Base-by-base conservation (phyloP, 1,140 invertebrate species). In the Lanistes nyassanus region DNA sequence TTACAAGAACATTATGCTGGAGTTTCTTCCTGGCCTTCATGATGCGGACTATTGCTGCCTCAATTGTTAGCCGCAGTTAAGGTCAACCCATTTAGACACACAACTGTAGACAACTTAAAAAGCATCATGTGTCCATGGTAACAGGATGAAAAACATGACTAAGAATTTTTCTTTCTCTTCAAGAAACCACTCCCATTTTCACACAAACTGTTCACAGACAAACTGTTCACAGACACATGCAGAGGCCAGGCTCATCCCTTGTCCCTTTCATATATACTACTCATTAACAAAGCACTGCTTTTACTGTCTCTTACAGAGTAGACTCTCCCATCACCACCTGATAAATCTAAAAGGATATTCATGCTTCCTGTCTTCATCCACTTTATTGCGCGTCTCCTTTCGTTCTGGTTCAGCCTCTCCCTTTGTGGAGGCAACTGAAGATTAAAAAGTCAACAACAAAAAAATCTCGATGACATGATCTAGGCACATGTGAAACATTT, bases 11-110 rank as follows among this genome's bases (percentile, higher is more conserved):
- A 88, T 97, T 98, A 82, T 91, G 90, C 72, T 88, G 82, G 93
- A 99, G 94, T 85, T 94, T 94, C 92, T 99, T 99, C 73, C 98
- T 92, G 36, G 96, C 96, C 91, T 99, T 99, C 98, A 99, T 99
- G 84, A 99, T 99, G 84, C 98, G 93, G 65, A 99, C 98, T 86
- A 99, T 98, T 56, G 98, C 98, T 56, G 98, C 98, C 92, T 99
- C 98, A 79, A 99, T 99, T 91, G 84, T 88, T 76, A 64, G 36
- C 9, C 60, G 62, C n/a, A 29, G 80, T 83, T 81, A 85, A 85
- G 77, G 78, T 80, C 55, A 55, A 77, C 31, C 16, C n/a, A 55
- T 71, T 29, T 21, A 13, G 16, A 19, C 55, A 21, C 19, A 34
- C 55, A 16, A 71, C 16, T 47, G 42, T 13, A 13, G 9, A 16